Base-by-base conservation (phyloP, 1,140 invertebrate species). In the Temnothorax curvispinosus region DNA sequence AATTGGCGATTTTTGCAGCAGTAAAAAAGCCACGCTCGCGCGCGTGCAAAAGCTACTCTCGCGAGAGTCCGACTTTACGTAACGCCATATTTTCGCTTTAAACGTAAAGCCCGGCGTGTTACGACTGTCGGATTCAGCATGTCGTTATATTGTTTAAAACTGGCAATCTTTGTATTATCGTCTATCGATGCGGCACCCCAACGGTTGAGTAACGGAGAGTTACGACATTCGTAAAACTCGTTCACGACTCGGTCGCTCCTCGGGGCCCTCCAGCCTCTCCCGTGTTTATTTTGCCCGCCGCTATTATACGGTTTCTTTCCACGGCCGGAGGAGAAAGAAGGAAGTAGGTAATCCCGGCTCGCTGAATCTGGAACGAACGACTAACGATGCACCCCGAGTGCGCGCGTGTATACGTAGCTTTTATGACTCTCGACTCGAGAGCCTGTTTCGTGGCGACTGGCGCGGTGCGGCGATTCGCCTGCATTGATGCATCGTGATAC, bases 191-290 rank as follows among this genome's bases (percentile, higher is more conserved):
- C 75, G 54, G 85, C 62, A 81, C 50, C 76, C 74, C 85, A 44
- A 54, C 47, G 77, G 64, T 86, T 71, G 76, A 60, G 76, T 69
- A 86, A 86, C 75, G 15, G 64, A 50, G 50, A 78, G 64, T 86
- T 81, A 86, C 76, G 76, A 81, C 85, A 86, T 80, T 86, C 76
- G 64, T 80, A 86, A 86, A 86, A 86, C 76, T 86, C 64, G 85
- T 69, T 86, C 76, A 80, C 62, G 85, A 81, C 65, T 82, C 80
- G 54, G 47, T 80, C 71, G 58, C 69, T 50, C 41, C 60, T 56
- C 32, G 18, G 38, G 81, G 58, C 58, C 21, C 11, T 35, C 21
- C 21, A 44, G 13, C 47, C 58, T 85, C 84, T 54, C 60, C 64
- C 60, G 76, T 86, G 64, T 78, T 86, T 86, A 86, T 86, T 86